A percentile compares a stretch with the other conserved stretches of the same genome.
These are phyloP conservation scores for Trichogramma dendrolimi DNA, from an alignment of 2,888 invertebrate species.

Conservation along the genomic window DNA sequence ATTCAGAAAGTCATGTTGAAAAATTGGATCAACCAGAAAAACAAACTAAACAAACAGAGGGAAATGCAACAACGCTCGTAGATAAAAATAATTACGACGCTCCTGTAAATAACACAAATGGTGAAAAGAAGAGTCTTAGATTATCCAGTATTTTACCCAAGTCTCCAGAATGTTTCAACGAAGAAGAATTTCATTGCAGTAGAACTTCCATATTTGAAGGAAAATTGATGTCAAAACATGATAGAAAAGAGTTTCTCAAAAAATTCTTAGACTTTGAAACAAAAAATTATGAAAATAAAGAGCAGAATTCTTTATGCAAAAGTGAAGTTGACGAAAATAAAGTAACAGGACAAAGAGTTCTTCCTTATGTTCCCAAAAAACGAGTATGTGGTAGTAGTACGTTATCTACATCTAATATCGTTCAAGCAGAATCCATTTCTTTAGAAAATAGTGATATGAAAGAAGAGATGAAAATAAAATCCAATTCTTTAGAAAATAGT, in stretches of 20 bases:
- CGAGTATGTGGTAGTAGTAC: too few species aligned
- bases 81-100: too few species aligned
- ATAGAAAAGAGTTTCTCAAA: neutral
- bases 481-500: slow-evolving; percentile 5
- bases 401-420: too few species aligned
- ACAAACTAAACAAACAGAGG: slow-evolving; percentile 20
- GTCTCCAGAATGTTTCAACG: neutral
- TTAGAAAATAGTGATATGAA: too few species aligned
- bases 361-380: too few species aligned
- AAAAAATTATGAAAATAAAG: neutral
- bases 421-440: too few species aligned
- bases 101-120: too few species aligned
- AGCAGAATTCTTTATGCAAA: neutral
- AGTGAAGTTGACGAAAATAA: neutral
- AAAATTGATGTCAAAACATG: slow-evolving; percentile 9
- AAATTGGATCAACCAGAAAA: slow-evolving; percentile 5
- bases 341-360: too few species aligned
- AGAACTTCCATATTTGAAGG: slow-evolving; percentile 21
- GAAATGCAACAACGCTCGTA: neutral
- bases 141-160: too few species aligned
- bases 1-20: slow-evolving; percentile 4
- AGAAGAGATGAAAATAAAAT: neutral
- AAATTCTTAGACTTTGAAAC: neutral
- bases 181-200: slow-evolving; percentile 15
- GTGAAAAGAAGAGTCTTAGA: too few species aligned